These are phyloP conservation scores for Aptenodytes forsteri DNA, from an alignment of 2,113 vertebrate genomes.

Conservation along the genomic window DNA sequence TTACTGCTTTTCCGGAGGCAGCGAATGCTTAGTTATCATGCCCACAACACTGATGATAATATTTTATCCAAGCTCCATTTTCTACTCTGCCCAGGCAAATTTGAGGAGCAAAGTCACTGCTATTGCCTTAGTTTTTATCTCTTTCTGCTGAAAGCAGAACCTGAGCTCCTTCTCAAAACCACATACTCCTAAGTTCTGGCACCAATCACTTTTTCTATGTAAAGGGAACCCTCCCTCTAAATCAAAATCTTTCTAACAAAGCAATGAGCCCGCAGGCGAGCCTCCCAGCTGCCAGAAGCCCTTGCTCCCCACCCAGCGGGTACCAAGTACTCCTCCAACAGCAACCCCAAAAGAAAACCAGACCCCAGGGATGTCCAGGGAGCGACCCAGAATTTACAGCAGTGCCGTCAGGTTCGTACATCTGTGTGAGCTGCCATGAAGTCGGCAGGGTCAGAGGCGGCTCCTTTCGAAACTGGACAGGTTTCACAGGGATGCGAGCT, in stretches of 20 bases:
- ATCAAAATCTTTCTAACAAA: neutral
- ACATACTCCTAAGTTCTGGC: neutral
- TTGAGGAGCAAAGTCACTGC: neutral
- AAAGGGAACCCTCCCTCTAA: neutral
- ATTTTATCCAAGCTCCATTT: neutral
- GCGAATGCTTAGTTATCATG: neutral
- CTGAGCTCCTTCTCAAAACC: neutral
- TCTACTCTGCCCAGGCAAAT: neutral
- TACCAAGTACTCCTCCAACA: neutral
- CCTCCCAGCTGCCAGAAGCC: neutral
- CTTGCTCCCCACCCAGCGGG: neutral
- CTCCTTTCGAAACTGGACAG: neutral
- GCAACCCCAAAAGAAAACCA: neutral
- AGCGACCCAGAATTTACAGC: neutral
- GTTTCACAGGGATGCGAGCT: neutral
- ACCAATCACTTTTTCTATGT: neutral
- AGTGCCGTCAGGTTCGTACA: fast-evolving
- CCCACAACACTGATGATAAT: neutral
- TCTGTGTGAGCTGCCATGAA: fast-evolving
- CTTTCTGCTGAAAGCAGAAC: neutral
- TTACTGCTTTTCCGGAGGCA: neutral
- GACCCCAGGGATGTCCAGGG: neutral
- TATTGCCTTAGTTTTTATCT: neutral
- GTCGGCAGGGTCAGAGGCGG: neutral
- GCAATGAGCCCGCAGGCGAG: neutral